Evolutionary conservation across 2,797 vertebrate species (phyloP).

Genomic region (Hapalemur alaotrensis): DNA sequence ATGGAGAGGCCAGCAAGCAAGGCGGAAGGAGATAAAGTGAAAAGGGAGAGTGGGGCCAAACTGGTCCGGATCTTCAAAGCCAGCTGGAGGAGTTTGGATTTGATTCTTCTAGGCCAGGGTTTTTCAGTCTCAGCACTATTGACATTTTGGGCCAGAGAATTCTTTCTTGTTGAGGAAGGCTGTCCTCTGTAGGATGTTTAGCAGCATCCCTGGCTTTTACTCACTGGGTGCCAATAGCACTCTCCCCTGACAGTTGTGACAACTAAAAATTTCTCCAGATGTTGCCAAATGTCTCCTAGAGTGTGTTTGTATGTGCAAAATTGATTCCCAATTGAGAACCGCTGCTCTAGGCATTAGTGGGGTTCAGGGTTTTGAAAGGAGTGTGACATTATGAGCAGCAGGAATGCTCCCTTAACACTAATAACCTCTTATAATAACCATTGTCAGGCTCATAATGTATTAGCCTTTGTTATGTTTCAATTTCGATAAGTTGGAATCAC

Average conservation of each 20-base stretch:
- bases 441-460: not conserved
- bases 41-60: not conserved
- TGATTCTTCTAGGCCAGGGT: not conserved
- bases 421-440: not conserved
- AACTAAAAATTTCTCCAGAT: slow-evolving; percentile 22
- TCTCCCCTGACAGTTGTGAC: not conserved
- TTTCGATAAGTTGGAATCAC: not conserved
- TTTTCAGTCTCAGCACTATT: not conserved
- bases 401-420: not conserved
- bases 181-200: not conserved
- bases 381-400: not conserved
- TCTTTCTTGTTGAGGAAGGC: not conserved
- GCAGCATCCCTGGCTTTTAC: not conserved
- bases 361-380: not conserved
- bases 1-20: not conserved
- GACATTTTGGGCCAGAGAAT: not conserved
- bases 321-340: not conserved
- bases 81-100: not conserved
- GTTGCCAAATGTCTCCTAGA: not conserved
- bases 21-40: not conserved
- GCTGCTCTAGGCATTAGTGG: not conserved
- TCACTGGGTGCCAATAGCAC: not conserved
- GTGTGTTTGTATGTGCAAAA: not conserved
- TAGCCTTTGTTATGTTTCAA: not conserved
- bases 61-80: not conserved